Evolutionary conservation across 2,113 vertebrate genomes (phyloP).

Genomic region (Misgurnus anguillicaudatus): DNA sequence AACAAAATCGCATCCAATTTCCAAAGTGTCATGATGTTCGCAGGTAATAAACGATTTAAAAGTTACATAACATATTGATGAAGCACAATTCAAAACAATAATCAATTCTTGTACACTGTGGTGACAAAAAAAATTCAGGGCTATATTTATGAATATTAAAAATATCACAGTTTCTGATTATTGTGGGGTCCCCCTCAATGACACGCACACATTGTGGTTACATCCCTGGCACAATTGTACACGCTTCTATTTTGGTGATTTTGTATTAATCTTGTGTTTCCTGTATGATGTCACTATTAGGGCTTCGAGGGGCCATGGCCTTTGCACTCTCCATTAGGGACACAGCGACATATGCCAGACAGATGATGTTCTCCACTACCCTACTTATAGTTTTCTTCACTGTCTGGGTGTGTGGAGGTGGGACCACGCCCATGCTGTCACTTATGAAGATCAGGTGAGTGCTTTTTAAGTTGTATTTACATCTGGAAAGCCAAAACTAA

Average conservation of each 20-base stretch:
- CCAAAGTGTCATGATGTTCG: constrained; percentile 99
- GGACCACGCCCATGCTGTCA: constrained; percentile 91
- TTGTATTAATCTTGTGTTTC: background rate
- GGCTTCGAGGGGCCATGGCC: constrained; percentile 94
- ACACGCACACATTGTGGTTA: no score
- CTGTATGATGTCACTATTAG: constrained; percentile 62
- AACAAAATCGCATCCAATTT: constrained; percentile 92
- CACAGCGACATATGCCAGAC: constrained; percentile 90
- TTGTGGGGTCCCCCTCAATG: no score
- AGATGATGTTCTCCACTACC: constrained; percentile 97
- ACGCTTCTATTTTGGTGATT: no score
- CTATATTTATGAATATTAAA: no score
- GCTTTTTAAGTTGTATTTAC: background rate
- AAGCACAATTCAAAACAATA: no score
- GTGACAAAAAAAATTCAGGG: no score
- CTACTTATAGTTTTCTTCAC: constrained; percentile 97
- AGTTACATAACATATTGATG: background rate
- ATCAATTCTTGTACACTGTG: no score
- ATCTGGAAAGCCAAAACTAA: no score
- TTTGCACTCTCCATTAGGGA: constrained; percentile 95
- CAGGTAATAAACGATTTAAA: constrained; percentile 75
- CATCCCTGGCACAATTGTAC: no score
- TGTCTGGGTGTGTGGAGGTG: constrained; percentile 94
- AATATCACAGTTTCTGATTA: no score
- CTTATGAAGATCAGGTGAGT: constrained; percentile 88